Conservation (phyloP, 2,113 vertebrate genomes). For the Poeciliopsis prolifica region DNA sequence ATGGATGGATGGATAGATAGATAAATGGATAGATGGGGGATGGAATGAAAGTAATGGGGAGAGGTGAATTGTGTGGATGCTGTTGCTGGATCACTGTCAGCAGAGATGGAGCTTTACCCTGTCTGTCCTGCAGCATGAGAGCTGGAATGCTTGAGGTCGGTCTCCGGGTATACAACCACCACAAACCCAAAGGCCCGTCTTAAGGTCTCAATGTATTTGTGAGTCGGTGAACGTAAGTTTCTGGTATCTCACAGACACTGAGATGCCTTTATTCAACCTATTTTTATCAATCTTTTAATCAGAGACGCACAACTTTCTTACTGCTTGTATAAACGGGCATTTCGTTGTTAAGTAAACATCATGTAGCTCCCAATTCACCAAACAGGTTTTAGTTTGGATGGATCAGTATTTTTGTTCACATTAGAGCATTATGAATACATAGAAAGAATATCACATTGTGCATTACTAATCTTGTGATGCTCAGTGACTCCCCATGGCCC, state of each 20-base stretch:
- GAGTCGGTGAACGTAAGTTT: neutral
- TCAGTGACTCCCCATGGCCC: slow-evolving; percentile 15
- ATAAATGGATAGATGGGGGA: slow-evolving; percentile 31
- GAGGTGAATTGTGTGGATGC: slow-evolving; percentile 55
- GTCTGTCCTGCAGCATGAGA: slow-evolving; percentile 19
- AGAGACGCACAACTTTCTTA: neutral
- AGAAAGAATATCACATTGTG: slow-evolving; percentile 46
- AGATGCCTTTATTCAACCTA: neutral
- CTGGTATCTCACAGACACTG: neutral
- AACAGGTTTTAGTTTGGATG: neutral
- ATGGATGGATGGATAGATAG: slow-evolving; percentile 51
- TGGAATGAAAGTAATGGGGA: slow-evolving; percentile 61
- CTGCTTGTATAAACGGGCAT: neutral
- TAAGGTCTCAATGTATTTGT: slow-evolving; percentile 2
- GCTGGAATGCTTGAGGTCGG: slow-evolving; percentile 43
- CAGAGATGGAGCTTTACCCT: slow-evolving; percentile 21
- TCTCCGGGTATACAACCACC: slow-evolving; percentile 47
- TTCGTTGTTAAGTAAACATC: neutral
- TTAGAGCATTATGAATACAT: slow-evolving; percentile 21
- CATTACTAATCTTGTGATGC: slow-evolving; percentile 39
- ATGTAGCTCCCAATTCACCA: neutral
- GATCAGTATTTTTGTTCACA: neutral
- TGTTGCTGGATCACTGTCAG: slow-evolving; percentile 46
- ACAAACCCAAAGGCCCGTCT: slow-evolving; percentile 33
- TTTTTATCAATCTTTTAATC: neutral